phyloP scores from a whole-genome alignment of 2,797 vertebrate species.

The Uromys caudimaculatus region DNA sequence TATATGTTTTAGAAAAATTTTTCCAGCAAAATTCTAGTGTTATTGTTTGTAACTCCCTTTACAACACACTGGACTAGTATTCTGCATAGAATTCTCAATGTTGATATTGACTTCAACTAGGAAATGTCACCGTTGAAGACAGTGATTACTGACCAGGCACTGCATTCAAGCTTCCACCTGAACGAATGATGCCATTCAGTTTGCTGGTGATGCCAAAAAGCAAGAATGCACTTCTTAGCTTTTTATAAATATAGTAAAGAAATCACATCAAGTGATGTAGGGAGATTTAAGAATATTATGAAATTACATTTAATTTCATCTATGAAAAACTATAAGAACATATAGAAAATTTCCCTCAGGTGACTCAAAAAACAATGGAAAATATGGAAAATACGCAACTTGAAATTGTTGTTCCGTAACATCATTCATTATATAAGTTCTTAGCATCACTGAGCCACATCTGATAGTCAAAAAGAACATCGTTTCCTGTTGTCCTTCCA shows the following conservation, averaged over 20 bases:
- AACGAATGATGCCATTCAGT: no score
- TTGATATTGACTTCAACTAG: not conserved
- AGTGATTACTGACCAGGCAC: no score
- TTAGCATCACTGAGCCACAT: not conserved
- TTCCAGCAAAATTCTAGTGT: not conserved
- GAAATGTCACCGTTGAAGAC: no score
- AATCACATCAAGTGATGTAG: no score
- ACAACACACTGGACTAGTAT: not conserved
- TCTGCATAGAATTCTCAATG: not conserved
- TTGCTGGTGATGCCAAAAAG: no score
- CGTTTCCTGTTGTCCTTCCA: not conserved
- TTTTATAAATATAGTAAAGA: no score
- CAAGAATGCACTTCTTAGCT: no score
- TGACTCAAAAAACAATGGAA: not conserved
- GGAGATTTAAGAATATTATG: no score
- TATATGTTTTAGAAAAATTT: not conserved
- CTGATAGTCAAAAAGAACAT: not conserved
- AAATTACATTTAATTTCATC: no score
- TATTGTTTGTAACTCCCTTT: not conserved
- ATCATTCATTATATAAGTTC: not conserved
- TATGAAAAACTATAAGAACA: not conserved
- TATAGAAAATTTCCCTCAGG: not conserved
- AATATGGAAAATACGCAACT: not conserved
- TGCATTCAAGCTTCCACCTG: no score
- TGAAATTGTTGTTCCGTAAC: not conserved